Conservation (phyloP, 2,797 vertebrate species). For the Rhodeus uyekii region DNA sequence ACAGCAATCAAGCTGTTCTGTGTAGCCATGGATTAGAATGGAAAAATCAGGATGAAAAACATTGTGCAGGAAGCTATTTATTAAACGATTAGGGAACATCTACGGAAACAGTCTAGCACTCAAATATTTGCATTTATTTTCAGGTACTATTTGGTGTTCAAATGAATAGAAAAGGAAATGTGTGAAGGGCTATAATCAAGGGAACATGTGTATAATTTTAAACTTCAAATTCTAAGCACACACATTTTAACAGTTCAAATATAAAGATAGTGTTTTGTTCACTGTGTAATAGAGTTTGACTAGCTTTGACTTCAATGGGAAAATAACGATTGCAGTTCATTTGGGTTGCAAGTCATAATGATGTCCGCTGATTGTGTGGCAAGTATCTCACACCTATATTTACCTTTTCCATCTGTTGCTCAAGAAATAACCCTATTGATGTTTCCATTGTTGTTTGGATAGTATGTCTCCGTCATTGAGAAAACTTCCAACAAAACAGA, state of each 20-base stretch:
- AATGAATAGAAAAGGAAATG: not conserved
- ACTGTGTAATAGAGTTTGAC: not conserved
- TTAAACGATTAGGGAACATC: slow-evolving; percentile 44
- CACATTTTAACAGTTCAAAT: slow-evolving; percentile 14
- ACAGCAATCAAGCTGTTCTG: slow-evolving; percentile 40
- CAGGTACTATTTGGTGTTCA: slow-evolving; percentile 3
- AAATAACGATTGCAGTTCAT: slow-evolving; percentile 24
- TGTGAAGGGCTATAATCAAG: slow-evolving; percentile 23
- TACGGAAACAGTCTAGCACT: slow-evolving; percentile 27
- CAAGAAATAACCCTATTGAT: slow-evolving; percentile 26
- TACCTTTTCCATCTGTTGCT: slow-evolving; percentile 37
- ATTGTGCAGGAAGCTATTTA: slow-evolving; percentile 33
- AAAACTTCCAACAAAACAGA: slow-evolving; percentile 12
- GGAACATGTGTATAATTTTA: slow-evolving; percentile 22
- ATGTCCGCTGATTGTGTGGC: slow-evolving; percentile 23
- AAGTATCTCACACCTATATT: slow-evolving; percentile 16
- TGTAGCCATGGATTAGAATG: slow-evolving; percentile 42
- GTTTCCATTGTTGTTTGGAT: slow-evolving; percentile 7
- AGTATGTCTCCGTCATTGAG: not conserved
- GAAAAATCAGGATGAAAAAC: slow-evolving; percentile 29
- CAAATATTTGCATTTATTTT: slow-evolving; percentile 31
- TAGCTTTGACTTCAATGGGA: slow-evolving; percentile 23
- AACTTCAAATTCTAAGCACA: slow-evolving; percentile 25
- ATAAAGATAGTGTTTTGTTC: not conserved
- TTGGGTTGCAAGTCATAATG: slow-evolving; percentile 22